Conservation (phyloP, 2,113 vertebrate species). For the Pyxicephalus adspersus region DNA sequence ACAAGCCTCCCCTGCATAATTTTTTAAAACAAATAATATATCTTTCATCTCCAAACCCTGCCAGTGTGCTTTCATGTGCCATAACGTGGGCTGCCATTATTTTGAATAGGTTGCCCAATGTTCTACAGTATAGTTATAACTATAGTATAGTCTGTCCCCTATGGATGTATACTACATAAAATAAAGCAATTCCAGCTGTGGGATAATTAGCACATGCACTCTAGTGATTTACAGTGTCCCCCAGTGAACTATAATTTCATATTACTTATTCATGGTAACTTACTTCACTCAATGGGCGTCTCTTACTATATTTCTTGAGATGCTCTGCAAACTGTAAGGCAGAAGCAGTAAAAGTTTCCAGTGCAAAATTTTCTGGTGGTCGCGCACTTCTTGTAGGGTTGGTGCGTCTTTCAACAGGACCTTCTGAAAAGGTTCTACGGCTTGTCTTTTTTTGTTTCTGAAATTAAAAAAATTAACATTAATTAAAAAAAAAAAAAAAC, state of each 20-base stretch:
- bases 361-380: constrained; percentile 89
- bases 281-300: constrained; percentile 81
- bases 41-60: background rate
- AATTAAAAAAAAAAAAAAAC: no score
- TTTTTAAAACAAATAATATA: no score
- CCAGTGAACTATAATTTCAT: constrained; percentile 5
- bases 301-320: constrained; percentile 64
- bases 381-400: constrained; percentile 91
- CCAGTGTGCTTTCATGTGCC: no score
- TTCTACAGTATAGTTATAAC: no score
- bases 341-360: constrained; percentile 78
- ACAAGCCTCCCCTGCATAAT: no score
- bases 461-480: constrained; percentile 34
- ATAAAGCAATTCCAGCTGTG: no score
- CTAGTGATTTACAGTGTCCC: no score
- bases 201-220: no score
- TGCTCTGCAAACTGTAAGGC: constrained; percentile 72
- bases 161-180: background rate
- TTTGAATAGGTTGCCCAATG: no score
- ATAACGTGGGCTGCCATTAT: no score
- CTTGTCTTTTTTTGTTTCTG: constrained; percentile 76
- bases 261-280: background rate
- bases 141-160: no score
- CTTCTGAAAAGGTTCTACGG: constrained; percentile 75
- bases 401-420: constrained; percentile 75